These are phyloP conservation scores for Masticophis lateralis DNA, from an alignment of 2,797 vertebrate genomes.

Conservation along the genomic window DNA sequence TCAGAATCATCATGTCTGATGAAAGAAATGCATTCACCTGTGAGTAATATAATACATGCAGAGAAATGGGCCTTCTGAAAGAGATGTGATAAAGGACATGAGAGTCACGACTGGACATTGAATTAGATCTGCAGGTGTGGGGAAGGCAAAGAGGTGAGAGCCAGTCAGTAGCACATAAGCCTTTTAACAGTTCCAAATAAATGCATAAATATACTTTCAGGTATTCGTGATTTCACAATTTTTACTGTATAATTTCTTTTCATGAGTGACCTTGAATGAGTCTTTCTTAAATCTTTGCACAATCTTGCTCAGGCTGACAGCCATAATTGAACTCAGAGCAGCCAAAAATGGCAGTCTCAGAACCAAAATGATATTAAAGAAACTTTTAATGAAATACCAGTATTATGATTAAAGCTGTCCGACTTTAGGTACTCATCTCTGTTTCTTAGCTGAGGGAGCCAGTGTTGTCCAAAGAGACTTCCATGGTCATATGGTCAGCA, in stretches of 20 bases:
- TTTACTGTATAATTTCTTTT: background rate
- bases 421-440: background rate
- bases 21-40: background rate
- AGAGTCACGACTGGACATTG: background rate
- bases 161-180: background rate
- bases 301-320: background rate
- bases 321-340: background rate
- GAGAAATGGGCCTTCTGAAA: background rate
- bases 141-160: background rate
- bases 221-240: background rate
- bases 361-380: background rate
- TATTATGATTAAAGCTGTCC: background rate
- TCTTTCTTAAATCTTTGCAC: background rate
- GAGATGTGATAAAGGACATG: background rate
- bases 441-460: background rate
- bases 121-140: background rate
- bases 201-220: background rate
- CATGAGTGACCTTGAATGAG: background rate
- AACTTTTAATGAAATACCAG: background rate
- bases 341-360: background rate
- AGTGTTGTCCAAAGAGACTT: background rate
- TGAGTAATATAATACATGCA: background rate
- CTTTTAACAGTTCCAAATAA: background rate
- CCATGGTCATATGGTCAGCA: background rate
- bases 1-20: background rate